Evolutionary conservation across 1,140 invertebrate species (phyloP), one percentile per base, ranked within the genome.

Genomic region (Ceratosolen solmsi): DNA sequence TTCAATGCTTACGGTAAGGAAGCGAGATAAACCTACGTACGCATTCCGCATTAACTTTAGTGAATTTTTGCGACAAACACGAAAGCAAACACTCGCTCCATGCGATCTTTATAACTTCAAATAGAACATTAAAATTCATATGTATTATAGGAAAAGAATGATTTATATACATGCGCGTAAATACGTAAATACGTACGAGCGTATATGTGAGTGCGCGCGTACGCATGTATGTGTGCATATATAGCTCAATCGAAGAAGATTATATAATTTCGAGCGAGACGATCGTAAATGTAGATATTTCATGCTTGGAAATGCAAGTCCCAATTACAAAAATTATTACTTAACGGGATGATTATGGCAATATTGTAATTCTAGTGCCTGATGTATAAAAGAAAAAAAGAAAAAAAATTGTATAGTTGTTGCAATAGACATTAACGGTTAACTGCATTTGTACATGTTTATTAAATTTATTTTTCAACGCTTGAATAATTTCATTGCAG

Each of bases 351-450:
- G 25, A 75, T 74, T 36, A 76, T 38, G 78, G 82, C 78, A 83
- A 80, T 83, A 80, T 83, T 76, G 73, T 79, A 83, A 83, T 79
- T 89, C 87, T 68, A 84, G 77, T 80, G 81, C 71, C 75, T 80
- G 82, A 46, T 79, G 84, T 84, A 74, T 72, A 73, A 71, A 17
- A 46, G 5, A 46, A 7, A 13, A 46, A 46, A 7, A 13, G 41
- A 46, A 46, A 83, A 58, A 46, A 30, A 60, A 72, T 8, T 79
- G 76, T 83, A 83, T 83, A 79, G 76, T 83, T 79, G 82, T 83
- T 79, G 76, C 71, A 79, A 60, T 79, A 79, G 70, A 79, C 41
- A 1, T 30, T 75, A 20, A 71, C 49, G 9, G 49, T 72, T 76
- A 77, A 58, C 71, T 71, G 38, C 68, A 58, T 72, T 60, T 56